Evolutionary conservation across 2,888 invertebrate species (phyloP).

Genomic region (Tetranychus piercei): DNA sequence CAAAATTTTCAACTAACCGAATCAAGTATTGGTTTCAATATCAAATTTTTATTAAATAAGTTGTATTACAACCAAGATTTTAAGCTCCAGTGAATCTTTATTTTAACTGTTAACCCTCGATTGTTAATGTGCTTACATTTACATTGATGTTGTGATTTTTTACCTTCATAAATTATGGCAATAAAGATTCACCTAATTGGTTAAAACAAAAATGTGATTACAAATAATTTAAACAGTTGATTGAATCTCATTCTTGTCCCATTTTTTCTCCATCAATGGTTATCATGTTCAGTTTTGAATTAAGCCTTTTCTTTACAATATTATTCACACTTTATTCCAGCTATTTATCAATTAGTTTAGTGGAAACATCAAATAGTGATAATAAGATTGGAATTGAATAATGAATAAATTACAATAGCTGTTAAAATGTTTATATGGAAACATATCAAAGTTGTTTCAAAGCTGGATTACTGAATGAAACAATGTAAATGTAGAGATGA

Average conservation of each 20-base stretch:
- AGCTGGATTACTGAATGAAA: neutral
- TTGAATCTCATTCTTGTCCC: neutral
- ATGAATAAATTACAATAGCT: neutral
- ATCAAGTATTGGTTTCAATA: no score
- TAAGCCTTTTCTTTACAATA: no score
- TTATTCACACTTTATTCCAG: no score
- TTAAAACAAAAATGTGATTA: neutral
- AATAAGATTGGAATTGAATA: no score
- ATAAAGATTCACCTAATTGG: no score
- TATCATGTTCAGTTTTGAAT: neutral
- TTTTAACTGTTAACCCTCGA: neutral
- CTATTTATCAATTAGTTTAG: no score
- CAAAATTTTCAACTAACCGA: no score
- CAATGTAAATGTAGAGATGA: neutral
- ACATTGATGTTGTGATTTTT: no score
- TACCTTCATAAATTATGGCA: no score
- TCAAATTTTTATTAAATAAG: no score
- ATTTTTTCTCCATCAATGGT: neutral
- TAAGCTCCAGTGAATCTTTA: neutral
- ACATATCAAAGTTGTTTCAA: neutral
- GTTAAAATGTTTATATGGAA: neutral
- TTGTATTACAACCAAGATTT: neutral
- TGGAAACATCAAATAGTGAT: no score
- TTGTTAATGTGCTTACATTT: neutral
- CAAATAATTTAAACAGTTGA: neutral